These are phyloP conservation scores for Tetramorium simillimum DNA, from an alignment of 1,140 invertebrate species.

Conservation along the genomic window DNA sequence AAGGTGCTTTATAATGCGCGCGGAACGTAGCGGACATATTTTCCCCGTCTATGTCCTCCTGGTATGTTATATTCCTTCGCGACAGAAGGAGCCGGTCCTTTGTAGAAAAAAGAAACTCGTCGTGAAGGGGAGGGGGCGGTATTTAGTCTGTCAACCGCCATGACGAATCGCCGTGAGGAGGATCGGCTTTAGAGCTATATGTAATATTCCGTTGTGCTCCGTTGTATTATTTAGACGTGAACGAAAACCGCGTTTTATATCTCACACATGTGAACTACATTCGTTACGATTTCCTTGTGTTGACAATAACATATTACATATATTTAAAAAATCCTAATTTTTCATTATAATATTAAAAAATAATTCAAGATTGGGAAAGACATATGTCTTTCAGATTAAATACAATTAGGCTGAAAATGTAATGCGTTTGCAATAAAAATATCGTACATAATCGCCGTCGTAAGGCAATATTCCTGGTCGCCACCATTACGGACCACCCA, in stretches of 20 bases:
- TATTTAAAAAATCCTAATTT: neutral
- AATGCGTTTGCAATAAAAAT: neutral
- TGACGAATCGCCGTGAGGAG: slow-evolving; percentile 69
- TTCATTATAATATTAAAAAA: neutral
- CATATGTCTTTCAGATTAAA: neutral
- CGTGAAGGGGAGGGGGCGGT: slow-evolving; percentile 34
- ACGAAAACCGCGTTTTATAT: neutral
- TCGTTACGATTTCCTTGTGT: neutral
- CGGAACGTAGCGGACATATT: slow-evolving; percentile 63
- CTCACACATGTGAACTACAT: no score
- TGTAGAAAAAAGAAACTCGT: slow-evolving; percentile 71
- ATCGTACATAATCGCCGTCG: slow-evolving; percentile 32
- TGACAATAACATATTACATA: neutral
- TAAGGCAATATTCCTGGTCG: slow-evolving; percentile 20
- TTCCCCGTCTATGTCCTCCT: slow-evolving; percentile 37
- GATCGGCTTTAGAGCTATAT: slow-evolving; percentile 45
- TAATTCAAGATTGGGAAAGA: neutral
- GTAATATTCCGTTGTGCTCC: neutral
- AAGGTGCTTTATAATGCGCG: slow-evolving; percentile 55
- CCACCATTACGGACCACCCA: slow-evolving; percentile 31
- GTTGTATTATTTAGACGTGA: slow-evolving; percentile 9
- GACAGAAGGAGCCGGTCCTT: slow-evolving; percentile 44
- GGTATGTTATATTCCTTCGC: slow-evolving; percentile 11
- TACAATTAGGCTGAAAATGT: neutral
- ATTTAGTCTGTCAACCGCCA: slow-evolving; percentile 73